phyloP scores from a whole-genome alignment of 2,888 invertebrate genomes.

The Deilephila elpenor region DNA sequence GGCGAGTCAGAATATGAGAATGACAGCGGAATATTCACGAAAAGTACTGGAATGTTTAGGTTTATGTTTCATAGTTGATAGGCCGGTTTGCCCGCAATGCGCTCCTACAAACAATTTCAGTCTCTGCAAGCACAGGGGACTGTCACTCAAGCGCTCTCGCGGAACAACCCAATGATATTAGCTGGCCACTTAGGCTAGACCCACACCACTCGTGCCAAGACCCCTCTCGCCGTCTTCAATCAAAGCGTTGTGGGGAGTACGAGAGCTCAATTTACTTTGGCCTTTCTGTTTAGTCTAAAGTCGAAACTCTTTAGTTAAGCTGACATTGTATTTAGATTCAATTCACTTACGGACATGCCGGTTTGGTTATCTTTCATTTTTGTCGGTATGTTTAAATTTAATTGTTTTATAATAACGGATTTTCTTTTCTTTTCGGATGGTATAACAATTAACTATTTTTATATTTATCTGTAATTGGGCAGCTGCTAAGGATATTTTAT shows the following conservation, averaged over 20 bases:
- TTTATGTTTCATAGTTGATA: constrained; percentile 47
- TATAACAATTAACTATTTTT: no score
- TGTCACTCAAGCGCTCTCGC: constrained; percentile 77
- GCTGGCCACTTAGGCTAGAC: constrained; percentile 62
- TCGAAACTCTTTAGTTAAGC: constrained; percentile 72
- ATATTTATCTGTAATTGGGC: no score
- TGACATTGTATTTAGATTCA: constrained; percentile 72
- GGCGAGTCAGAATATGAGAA: background rate
- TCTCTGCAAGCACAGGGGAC: constrained; percentile 72
- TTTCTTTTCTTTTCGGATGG: background rate
- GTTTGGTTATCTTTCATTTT: constrained; percentile 61
- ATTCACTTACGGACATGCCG: constrained; percentile 62
- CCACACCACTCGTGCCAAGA: constrained; percentile 49
- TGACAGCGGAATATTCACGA: background rate
- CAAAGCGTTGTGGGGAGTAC: constrained; percentile 40
- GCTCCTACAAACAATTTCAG: constrained; percentile 68
- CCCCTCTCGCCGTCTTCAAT: constrained; percentile 43
- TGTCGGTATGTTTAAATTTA: constrained; percentile 32
- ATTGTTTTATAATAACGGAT: background rate
- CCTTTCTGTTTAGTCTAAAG: constrained; percentile 60
- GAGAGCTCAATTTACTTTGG: constrained; percentile 53
- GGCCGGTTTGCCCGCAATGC: constrained; percentile 60
- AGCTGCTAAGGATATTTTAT: no score
- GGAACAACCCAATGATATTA: constrained; percentile 75
- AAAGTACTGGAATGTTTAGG: constrained; percentile 24